These are phyloP conservation scores for Tyria jacobaeae DNA, from an alignment of 2,888 invertebrate genomes.

Conservation along the genomic window DNA sequence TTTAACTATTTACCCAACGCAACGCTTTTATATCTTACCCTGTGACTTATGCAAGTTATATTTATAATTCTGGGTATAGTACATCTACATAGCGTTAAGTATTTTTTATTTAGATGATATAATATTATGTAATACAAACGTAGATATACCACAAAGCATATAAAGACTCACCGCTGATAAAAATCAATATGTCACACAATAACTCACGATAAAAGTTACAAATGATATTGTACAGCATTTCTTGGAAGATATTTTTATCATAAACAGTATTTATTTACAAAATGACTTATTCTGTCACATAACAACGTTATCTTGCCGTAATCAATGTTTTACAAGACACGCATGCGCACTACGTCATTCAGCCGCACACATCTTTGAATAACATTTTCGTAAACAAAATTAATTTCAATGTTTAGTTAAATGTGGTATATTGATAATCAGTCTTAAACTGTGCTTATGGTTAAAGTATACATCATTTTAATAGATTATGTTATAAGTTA, in stretches of 20 bases:
- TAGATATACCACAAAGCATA: not conserved
- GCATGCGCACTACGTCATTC: conserved; percentile 8
- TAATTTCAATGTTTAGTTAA: not conserved
- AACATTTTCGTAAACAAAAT: not conserved
- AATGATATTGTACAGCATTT: conserved; percentile 2
- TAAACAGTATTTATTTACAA: conserved; percentile 2
- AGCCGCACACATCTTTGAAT: not conserved
- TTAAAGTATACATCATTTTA: no score
- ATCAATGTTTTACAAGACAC: conserved; percentile 11
- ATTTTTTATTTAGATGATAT: not conserved
- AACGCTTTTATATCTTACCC: not conserved
- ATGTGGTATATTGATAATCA: not conserved
- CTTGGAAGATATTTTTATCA: conserved; percentile 8
- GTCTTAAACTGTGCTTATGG: not conserved
- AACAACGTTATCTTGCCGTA: not conserved
- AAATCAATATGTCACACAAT: conserved; percentile 3
- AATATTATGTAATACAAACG: conserved; percentile 1
- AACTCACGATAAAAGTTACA: conserved; percentile 3
- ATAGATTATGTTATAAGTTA: no score
- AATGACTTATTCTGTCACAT: conserved; percentile 10
- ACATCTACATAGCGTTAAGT: not conserved
- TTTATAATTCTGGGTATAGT: not conserved
- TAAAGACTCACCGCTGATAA: conserved; percentile 6
- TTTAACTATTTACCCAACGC: not conserved
- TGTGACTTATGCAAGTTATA: not conserved